phyloP scores from a whole-genome alignment of 2,888 invertebrate genomes.

The Neoascia interrupta region DNA sequence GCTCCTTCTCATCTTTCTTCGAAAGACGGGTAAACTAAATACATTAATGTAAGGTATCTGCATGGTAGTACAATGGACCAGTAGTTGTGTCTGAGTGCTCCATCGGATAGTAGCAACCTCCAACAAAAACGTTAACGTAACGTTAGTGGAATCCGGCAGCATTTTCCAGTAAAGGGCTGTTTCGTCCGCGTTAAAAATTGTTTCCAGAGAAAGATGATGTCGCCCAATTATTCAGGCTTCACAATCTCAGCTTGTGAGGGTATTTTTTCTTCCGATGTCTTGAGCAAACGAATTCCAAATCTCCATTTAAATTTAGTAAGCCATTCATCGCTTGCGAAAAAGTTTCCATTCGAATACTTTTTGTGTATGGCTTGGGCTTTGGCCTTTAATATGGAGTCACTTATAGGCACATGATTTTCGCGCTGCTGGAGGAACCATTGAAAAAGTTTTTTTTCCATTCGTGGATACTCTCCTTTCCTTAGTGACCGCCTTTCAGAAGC shows the following conservation, averaged over 20 bases:
- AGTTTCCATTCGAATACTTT: not conserved
- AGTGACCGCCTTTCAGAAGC: too few species aligned
- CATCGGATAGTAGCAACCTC: too few species aligned
- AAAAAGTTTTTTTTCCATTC: not conserved
- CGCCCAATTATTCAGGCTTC: conserved; percentile 6
- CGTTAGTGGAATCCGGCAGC: conserved; percentile 8
- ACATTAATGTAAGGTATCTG: too few species aligned
- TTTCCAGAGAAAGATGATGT: conserved; percentile 7
- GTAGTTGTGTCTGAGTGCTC: too few species aligned
- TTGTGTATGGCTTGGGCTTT: conserved; percentile 14
- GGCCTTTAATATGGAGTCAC: conserved; percentile 21
- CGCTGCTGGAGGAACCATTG: conserved; percentile 16
- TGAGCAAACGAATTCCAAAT: conserved; percentile 6
- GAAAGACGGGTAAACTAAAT: too few species aligned
- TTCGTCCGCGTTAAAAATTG: conserved; percentile 6
- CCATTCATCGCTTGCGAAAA: conserved; percentile 7
- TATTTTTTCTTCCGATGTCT: conserved; percentile 8
- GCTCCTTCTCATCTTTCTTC: too few species aligned
- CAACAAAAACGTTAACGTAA: too few species aligned
- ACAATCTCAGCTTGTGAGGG: not conserved
- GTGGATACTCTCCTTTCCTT: too few species aligned
- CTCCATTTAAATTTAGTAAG: conserved; percentile 11
- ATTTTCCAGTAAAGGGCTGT: conserved; percentile 18
- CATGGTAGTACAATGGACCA: too few species aligned
- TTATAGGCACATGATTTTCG: conserved; percentile 6